Evolutionary conservation across 2,797 vertebrate genomes (phyloP).

Genomic region (Apogon hyalosoma): DNA sequence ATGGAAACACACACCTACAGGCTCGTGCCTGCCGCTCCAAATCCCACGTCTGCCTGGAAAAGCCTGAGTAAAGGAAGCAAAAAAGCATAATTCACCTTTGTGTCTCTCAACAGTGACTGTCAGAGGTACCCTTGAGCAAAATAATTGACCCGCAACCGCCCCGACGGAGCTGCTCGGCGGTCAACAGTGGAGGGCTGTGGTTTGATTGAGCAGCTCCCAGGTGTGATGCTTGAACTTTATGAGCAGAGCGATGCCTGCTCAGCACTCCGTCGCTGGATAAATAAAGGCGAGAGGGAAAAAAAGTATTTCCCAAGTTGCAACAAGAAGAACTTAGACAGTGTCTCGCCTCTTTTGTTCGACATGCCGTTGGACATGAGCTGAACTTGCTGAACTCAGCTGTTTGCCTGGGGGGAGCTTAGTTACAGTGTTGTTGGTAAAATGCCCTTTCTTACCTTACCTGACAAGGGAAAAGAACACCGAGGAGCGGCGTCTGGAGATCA

Average conservation of each 20-base stretch:
- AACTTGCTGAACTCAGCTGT: slow-evolving; percentile 32
- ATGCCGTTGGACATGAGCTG: slow-evolving; percentile 10
- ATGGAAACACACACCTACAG: slow-evolving; percentile 33
- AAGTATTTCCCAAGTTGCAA: slow-evolving; percentile 24
- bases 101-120: slow-evolving; percentile 49
- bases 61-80: slow-evolving; percentile 31
- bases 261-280: slow-evolving; percentile 27
- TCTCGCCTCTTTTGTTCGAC: slow-evolving; percentile 17
- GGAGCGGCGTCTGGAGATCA: slow-evolving; percentile 7
- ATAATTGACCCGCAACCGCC: slow-evolving; percentile 13
- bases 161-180: slow-evolving; percentile 19
- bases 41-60: slow-evolving; percentile 49
- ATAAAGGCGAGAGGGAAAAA: slow-evolving; percentile 31
- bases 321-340: slow-evolving; percentile 7
- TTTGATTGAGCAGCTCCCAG: slow-evolving; percentile 33
- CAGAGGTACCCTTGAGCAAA: slow-evolving; percentile 59
- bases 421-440: slow-evolving; percentile 20
- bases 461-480: slow-evolving; percentile 12
- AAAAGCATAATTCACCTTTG: slow-evolving; percentile 44
- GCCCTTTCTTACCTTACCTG: slow-evolving; percentile 27
- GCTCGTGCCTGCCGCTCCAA: slow-evolving; percentile 25
- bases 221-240: slow-evolving; percentile 41
- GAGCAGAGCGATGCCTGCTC: slow-evolving; percentile 27
- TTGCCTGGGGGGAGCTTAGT: slow-evolving; percentile 24
- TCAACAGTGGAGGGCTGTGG: slow-evolving; percentile 20